phyloP scores from a whole-genome alignment of 2,888 invertebrate genomes.

The Dendrolimus pini region DNA sequence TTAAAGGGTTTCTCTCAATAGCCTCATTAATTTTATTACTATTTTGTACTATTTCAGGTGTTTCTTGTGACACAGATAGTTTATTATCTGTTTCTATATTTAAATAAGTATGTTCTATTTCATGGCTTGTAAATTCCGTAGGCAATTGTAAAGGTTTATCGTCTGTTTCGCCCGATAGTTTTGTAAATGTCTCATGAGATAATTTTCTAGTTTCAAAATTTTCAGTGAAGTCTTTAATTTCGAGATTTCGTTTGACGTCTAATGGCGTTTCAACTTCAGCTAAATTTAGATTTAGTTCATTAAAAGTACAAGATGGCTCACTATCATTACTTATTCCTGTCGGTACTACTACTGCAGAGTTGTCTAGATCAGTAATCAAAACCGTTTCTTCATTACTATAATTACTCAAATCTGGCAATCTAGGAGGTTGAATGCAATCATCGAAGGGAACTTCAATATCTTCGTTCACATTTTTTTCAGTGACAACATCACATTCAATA shows the following conservation, averaged over 20 bases:
- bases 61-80: conserved; percentile 9
- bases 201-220: conserved; percentile 2
- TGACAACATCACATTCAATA: too few species aligned
- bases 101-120: not conserved
- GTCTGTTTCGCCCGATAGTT: conserved; percentile 11
- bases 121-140: not conserved
- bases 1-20: conserved; percentile 7
- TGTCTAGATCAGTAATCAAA: conserved; percentile 22
- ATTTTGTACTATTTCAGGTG: conserved; percentile 49
- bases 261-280: conserved; percentile 10
- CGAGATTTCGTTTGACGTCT: conserved; percentile 1
- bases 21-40: conserved; percentile 1
- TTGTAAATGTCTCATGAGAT: not conserved
- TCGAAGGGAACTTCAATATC: too few species aligned
- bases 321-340: too few species aligned
- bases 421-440: too few species aligned
- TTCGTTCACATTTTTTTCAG: too few species aligned
- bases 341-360: conserved; percentile 14
- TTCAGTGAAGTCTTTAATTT: conserved; percentile 4
- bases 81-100: conserved; percentile 2
- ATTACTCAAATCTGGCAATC: conserved; percentile 2
- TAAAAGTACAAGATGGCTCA: conserved; percentile 7
- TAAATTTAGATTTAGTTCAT: conserved; percentile 10
- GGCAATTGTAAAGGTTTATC: conserved; percentile 4
- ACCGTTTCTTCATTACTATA: conserved; percentile 20